Base-by-base conservation (phyloP, 2,797 vertebrate genomes). In the Selene dorsalis region DNA sequence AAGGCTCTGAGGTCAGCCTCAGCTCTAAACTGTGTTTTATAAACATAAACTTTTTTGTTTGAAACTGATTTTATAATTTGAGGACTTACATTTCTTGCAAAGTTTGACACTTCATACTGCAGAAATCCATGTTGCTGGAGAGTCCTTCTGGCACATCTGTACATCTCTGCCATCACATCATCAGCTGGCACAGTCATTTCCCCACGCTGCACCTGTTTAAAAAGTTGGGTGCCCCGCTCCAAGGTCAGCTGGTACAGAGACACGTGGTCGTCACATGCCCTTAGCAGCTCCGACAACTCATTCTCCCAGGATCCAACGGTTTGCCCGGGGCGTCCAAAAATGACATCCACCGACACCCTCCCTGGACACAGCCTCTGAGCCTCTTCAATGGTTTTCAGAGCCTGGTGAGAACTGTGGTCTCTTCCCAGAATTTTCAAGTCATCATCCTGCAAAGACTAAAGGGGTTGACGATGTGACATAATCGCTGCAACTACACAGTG, bases 41-140 rank as follows among this genome's bases (percentile, higher is more conserved):
- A 24, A 22, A 50, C 1, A n/a, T 22, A 12, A 5, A 52, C 48
- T 1, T 4, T 13, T 22, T n/a, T 22, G 48, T 22, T 22, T 13
- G n/a, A n/a, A 52, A 13, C 11, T 5, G 7, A 35, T 35, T 35
- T 35, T 35, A 35, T 47, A 13, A 43, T 43, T 16, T 53, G 20
- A 69, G 41, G 24, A 91, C 96, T 94, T 86, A 98, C 97, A 43
- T 93, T 93, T 91, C 93, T 94, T 50, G 97, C 96, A 63, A 99
- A 99, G 92, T 97, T 99, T 3, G 98, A 99, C 82, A 99, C 96
- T 82, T 99, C 97, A 0, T 99, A 99, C 77, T 97, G 98, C n/a
- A 85, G 86, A 82, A 98, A 97, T 53, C 96, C 95, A 0, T 90
- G 84, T 0, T 93, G 88, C 10, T 69, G 87, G 8, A 99, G 94